Percentiles rank a stretch among this genome's conserved stretches.
phyloP scores from a whole-genome alignment of 2,888 invertebrate species.

The Caenorhabditis sp. region DNA sequence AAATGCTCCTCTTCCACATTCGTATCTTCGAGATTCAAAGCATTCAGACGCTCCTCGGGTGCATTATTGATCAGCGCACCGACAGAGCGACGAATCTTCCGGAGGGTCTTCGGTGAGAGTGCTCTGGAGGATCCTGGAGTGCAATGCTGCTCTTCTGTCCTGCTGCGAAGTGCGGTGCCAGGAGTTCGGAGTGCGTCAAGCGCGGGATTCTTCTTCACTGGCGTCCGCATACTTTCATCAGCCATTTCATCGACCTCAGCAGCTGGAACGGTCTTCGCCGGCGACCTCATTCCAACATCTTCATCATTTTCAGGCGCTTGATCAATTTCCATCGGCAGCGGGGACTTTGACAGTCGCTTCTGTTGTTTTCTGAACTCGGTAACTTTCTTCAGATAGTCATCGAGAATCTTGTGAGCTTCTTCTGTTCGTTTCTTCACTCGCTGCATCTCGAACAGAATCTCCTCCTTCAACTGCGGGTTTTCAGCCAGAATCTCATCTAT shows the following conservation, averaged over 20 bases:
- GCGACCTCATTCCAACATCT: conserved; percentile 31
- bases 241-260: not conserved
- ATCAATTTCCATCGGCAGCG: not conserved
- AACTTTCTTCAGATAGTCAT: conserved; percentile 48
- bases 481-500: conserved; percentile 55
- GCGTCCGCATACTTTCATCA: conserved; percentile 12
- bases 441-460: conserved; percentile 58
- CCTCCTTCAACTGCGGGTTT: conserved; percentile 57
- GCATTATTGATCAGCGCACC: conserved; percentile 38
- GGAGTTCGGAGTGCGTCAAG: conserved; percentile 27
- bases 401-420: conserved; percentile 55
- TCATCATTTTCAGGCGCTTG: not conserved
- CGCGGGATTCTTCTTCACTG: not conserved
- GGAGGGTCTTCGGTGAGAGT: conserved; percentile 57
- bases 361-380: conserved; percentile 37
- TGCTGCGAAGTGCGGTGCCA: conserved; percentile 10
- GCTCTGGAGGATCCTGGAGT: conserved; percentile 34
- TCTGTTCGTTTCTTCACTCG: conserved; percentile 53
- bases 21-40: conserved; percentile 32
- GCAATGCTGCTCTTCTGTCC: conserved; percentile 24
- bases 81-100: conserved; percentile 43
- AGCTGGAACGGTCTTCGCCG: not conserved
- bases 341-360: not conserved
- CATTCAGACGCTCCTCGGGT: conserved; percentile 42
- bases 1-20: not conserved